These are phyloP conservation scores for Huso huso DNA, from an alignment of 2,797 vertebrate species.

Conservation along the genomic window DNA sequence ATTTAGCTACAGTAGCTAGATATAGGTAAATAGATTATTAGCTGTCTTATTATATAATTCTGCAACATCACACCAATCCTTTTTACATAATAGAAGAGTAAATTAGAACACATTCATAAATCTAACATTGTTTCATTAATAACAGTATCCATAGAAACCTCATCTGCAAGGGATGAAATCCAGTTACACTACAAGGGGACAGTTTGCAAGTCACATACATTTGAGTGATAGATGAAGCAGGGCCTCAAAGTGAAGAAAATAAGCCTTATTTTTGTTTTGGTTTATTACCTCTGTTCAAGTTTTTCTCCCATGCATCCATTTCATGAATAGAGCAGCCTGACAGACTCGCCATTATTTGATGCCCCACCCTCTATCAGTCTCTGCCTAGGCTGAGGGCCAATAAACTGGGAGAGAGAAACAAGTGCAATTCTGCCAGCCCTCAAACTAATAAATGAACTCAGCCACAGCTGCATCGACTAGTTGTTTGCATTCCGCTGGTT, in stretches of 20 bases:
- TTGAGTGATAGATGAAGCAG: conserved; percentile 9
- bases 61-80: conserved; percentile 38
- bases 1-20: too few species aligned
- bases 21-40: too few species aligned
- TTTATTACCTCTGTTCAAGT: conserved; percentile 1
- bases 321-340: conserved; percentile 30
- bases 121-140: conserved; percentile 5
- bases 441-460: conserved; percentile 50
- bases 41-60: too few species aligned
- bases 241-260: not conserved
- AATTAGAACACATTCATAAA: not conserved
- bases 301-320: conserved; percentile 19
- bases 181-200: not conserved
- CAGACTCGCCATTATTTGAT: conserved; percentile 33
- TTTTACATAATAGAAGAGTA: conserved; percentile 25
- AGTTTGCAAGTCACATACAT: not conserved
- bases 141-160: conserved; percentile 21
- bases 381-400: conserved; percentile 26
- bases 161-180: conserved; percentile 13
- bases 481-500: conserved; percentile 36
- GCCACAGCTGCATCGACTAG: conserved; percentile 45
- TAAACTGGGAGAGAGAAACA: conserved; percentile 28
- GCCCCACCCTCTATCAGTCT: not conserved
- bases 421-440: conserved; percentile 35
- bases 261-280: not conserved